Evolutionary conservation across 2,797 vertebrate genomes (phyloP).

Genomic region (Muraenolepis orangiensis): DNA sequence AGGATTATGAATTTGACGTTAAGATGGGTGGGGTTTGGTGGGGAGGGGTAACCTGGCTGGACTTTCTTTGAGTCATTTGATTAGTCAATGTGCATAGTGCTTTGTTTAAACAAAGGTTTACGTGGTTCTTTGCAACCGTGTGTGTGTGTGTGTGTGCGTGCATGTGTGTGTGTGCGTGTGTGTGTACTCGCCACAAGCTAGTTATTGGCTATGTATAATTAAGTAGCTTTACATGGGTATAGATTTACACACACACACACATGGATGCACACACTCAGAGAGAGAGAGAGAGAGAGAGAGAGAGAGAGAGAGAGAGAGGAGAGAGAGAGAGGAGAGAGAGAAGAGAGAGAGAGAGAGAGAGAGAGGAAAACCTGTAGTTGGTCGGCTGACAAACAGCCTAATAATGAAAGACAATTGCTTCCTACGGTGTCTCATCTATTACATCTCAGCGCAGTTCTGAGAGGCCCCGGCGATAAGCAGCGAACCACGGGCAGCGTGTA

Average conservation of each 20-base stretch:
- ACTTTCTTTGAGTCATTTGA: background rate
- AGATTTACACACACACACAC: background rate
- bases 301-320: background rate
- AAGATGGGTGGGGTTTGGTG: background rate
- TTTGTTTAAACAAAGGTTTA: background rate
- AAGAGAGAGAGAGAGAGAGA: no score
- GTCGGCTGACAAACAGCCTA: background rate
- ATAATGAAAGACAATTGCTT: background rate
- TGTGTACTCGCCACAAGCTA: background rate
- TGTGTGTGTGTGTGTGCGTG: background rate
- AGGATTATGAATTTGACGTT: background rate
- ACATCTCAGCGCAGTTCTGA: background rate
- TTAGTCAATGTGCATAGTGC: background rate
- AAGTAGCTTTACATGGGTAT: background rate
- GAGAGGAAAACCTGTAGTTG: background rate
- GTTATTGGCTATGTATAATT: background rate
- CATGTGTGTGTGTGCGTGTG: background rate
- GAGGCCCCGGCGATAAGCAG: background rate
- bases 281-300: background rate
- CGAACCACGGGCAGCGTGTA: conserved; percentile 35
- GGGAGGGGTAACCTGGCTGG: background rate
- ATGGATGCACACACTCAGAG: background rate
- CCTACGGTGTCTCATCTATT: background rate
- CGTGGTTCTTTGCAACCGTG: background rate
- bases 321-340: no score